Percentiles rank a stretch among this genome's conserved stretches.
phyloP scores from a whole-genome alignment of 1,140 invertebrate species.

The Hermatobates lingyangjiaoensis region DNA sequence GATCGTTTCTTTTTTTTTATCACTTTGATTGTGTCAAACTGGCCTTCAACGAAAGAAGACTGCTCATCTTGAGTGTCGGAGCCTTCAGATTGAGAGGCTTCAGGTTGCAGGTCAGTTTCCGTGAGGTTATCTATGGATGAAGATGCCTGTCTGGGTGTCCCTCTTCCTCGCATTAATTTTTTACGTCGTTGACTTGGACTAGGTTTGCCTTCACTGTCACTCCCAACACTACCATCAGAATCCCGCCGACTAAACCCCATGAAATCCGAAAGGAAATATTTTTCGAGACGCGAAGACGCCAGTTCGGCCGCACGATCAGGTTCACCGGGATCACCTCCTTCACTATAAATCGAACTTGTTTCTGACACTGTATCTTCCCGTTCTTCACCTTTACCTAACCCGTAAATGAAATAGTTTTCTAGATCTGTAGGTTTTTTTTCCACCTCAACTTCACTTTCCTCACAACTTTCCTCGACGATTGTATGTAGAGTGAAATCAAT shows the following conservation, averaged over 20 bases:
- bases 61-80: constrained; percentile 53
- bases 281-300: constrained; percentile 67
- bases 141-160: constrained; percentile 57
- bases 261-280: constrained; percentile 74
- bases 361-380: constrained; percentile 60
- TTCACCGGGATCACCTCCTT: constrained; percentile 48
- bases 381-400: constrained; percentile 43
- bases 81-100: constrained; percentile 37
- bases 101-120: constrained; percentile 23
- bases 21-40: constrained; percentile 63
- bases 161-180: constrained; percentile 52
- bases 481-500: constrained; percentile 82
- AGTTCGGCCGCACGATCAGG: constrained; percentile 38
- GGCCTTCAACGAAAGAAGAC: constrained; percentile 39
- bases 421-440: constrained; percentile 42
- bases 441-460: constrained; percentile 63
- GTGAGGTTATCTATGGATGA: constrained; percentile 55
- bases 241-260: constrained; percentile 58
- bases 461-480: constrained; percentile 83
- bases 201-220: constrained; percentile 59
- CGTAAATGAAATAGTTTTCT: constrained; percentile 82
- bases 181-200: constrained; percentile 70
- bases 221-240: constrained; percentile 63
- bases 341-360: constrained; percentile 69
- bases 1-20: constrained; percentile 45